Evolutionary conservation across 2,113 vertebrate genomes (phyloP).

Genomic region (Trogon surrucura): DNA sequence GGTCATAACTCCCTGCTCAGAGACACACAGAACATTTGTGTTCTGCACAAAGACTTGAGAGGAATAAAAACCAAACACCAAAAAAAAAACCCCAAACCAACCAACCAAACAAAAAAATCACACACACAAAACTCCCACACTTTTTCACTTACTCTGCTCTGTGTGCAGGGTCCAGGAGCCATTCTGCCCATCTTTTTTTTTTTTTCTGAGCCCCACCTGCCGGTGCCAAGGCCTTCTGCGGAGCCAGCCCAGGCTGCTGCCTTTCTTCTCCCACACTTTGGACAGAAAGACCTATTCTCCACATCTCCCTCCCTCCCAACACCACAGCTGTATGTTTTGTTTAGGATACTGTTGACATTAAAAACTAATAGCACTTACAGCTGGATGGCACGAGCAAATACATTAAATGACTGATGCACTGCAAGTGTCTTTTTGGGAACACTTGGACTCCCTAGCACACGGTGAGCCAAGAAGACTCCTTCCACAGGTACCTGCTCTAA

Average conservation of each 20-base stretch:
- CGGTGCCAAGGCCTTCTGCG: neutral
- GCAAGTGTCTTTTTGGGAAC: neutral
- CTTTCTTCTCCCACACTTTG: accelerated
- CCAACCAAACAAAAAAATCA: neutral
- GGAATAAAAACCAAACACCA: no score
- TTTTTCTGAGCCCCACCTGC: no score
- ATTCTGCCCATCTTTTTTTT: neutral
- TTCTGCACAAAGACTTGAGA: neutral
- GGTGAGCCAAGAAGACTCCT: neutral
- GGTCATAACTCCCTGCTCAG: neutral
- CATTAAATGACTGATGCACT: no score
- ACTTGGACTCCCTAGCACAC: neutral
- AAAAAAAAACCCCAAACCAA: neutral
- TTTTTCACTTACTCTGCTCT: neutral
- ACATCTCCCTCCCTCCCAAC: neutral
- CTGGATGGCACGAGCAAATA: neutral
- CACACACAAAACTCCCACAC: neutral
- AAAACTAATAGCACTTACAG: neutral
- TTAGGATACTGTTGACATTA: neutral
- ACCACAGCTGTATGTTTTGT: neutral
- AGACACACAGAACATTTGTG: neutral
- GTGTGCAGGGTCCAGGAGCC: neutral
- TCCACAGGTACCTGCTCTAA: neutral
- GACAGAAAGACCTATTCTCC: neutral
- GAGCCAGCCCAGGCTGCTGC: neutral